Conservation (phyloP, 1,140 invertebrate genomes). For the Tribolium castaneum region DNA sequence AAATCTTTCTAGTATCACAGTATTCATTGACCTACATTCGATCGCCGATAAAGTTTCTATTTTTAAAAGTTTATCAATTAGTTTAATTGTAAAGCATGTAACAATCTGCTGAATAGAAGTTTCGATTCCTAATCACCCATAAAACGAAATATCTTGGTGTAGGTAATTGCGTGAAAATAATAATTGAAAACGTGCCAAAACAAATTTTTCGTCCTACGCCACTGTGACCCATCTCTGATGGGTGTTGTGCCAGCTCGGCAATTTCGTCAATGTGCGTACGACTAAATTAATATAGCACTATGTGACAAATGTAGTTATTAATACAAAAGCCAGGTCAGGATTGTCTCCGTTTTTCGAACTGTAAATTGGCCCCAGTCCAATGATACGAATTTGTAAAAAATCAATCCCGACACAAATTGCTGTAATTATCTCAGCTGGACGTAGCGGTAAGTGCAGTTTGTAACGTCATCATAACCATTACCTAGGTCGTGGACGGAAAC, state of each 20-base stretch:
- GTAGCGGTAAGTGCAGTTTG: conserved; percentile 18
- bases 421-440: conserved; percentile 8
- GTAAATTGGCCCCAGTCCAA: neutral
- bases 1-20: neutral
- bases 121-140: neutral
- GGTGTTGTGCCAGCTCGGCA: neutral
- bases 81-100: neutral
- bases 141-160: neutral
- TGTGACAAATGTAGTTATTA: neutral
- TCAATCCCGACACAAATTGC: neutral
- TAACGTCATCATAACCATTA: conserved; percentile 18
- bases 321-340: neutral
- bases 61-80: neutral
- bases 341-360: neutral
- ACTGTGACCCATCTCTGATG: neutral
- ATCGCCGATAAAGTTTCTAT: neutral
- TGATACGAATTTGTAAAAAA: conserved; percentile 1
- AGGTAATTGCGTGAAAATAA: neutral
- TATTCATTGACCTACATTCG: neutral
- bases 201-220: neutral
- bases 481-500: neutral
- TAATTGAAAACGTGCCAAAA: neutral
- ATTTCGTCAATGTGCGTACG: neutral
- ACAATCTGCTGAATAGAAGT: neutral
- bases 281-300: neutral